Evolutionary conservation across 2,888 invertebrate species (phyloP).

Genomic region (Hirtodrosophila trivittata): DNA sequence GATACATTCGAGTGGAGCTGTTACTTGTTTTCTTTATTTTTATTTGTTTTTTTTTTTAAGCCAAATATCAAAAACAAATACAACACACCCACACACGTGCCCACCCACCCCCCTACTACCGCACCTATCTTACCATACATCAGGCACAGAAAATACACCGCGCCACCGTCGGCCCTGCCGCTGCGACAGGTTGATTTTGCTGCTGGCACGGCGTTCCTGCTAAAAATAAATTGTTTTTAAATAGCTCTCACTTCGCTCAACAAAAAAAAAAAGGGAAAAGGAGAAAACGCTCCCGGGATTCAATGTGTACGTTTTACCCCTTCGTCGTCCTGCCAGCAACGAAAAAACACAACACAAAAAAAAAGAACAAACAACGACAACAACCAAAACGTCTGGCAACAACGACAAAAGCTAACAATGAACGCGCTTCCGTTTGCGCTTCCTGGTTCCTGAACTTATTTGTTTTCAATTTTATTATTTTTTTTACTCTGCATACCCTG

Average conservation of each 20-base stretch:
- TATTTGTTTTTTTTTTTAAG: constrained; percentile 30
- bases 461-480: constrained; percentile 68
- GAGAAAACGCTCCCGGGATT: constrained; percentile 22
- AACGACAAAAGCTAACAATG: constrained; percentile 61
- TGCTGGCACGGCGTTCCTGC: constrained; percentile 63
- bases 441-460: constrained; percentile 64
- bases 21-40: constrained; percentile 1
- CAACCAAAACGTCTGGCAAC: constrained; percentile 37
- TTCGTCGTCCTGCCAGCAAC: constrained; percentile 20
- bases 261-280: constrained; percentile 1
- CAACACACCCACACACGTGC: constrained; percentile 6
- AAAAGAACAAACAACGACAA: constrained; percentile 14
- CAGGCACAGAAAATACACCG: not conserved
- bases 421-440: constrained; percentile 60
- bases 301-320: constrained; percentile 34
- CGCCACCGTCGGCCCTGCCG: constrained; percentile 11
- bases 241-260: constrained; percentile 67
- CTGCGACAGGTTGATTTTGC: constrained; percentile 70
- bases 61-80: constrained; percentile 48
- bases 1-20: not conserved
- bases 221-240: constrained; percentile 79
- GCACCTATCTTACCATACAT: not conserved
- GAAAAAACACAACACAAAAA: too few relatives aligned
- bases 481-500: constrained; percentile 7
- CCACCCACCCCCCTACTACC: constrained; percentile 3